Conservation (phyloP, 2,113 vertebrate genomes). For the Carassius gibelio region DNA sequence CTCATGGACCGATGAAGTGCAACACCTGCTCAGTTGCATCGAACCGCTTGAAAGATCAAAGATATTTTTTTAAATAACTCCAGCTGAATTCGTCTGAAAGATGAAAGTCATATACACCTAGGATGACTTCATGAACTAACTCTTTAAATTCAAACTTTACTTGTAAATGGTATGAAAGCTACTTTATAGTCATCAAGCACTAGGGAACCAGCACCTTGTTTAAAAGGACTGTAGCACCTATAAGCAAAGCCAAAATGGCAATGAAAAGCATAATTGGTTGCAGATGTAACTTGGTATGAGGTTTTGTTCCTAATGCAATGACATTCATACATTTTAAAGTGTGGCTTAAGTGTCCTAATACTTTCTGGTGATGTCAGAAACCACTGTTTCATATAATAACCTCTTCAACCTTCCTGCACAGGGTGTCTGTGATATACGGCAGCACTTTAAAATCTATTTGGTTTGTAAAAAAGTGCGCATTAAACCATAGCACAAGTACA, state of each 20-base stretch:
- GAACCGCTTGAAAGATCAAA: no score
- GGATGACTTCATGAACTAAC: no score
- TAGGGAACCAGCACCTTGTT: not conserved
- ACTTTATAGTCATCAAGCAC: no score
- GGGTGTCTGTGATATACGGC: not conserved
- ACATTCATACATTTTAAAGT: not conserved
- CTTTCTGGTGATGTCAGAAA: not conserved
- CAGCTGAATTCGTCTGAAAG: no score
- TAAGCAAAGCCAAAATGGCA: not conserved
- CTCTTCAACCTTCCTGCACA: not conserved
- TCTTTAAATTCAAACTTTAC: not conserved
- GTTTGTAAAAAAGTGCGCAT: not conserved
- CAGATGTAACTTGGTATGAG: not conserved
- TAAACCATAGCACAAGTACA: not conserved
- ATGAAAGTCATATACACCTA: no score
- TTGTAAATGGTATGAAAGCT: not conserved
- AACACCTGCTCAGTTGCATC: no score
- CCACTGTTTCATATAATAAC: slow-evolving; percentile 7
- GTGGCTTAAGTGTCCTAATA: not conserved
- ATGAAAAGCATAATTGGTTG: not conserved
- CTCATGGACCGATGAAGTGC: no score
- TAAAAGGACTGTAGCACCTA: not conserved
- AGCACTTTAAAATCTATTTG: slow-evolving; percentile 15
- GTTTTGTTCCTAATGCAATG: not conserved
- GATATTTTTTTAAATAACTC: no score